Evolutionary conservation across 2,113 vertebrate genomes (phyloP), one percentile per base, ranked within the genome.

Genomic region (Microtus montanus): DNA sequence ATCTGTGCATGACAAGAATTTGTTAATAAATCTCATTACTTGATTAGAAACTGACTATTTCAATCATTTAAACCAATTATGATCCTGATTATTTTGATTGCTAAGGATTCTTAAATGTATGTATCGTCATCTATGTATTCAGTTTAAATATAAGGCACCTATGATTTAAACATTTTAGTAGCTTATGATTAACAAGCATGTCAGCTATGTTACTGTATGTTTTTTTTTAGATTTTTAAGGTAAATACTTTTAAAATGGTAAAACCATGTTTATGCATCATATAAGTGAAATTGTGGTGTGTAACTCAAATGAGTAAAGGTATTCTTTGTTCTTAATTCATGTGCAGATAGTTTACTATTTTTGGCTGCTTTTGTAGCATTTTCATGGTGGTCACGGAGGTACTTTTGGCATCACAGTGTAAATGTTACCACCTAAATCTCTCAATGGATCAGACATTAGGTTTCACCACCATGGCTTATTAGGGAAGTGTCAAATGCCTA

Each of bases 41-140:
- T 97, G 97, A 98, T 96, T 98, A 96, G 77, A 78, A 19, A 11
- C 38, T 88, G 38, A 96, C 28, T 95, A 78, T n/a, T 97, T 93
- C 84, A 96, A 94, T 93, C 12, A 74, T 84, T 58, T 91, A 92
- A 93, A 96, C 88, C 44, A 96, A 95, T 95, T 96, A 92, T 58
- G 96, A 93, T 88, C 26, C 61, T 92, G 35, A 38, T 95, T 96
- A 97, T 52, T 97, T 92, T 92, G 10, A 93, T 96, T 96, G 87
- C 96, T 87, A 95, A 35, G 74, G 91, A 68, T 96, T 79, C 49
- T 74, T 95, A 10, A 90, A 97, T 79, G 4, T 77, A 77, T 66
- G 22, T 63, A 82, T 93, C 77, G 49, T 61, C 44, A 78, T 85
- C 11, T 5, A 7, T 93, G 12, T 78, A 75, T 95, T 95, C 41